A percentile compares a stretch with the other conserved stretches of the same genome.
Evolutionary conservation across 2,113 vertebrate genomes (phyloP).

Genomic region (Peromyscus californicus): DNA sequence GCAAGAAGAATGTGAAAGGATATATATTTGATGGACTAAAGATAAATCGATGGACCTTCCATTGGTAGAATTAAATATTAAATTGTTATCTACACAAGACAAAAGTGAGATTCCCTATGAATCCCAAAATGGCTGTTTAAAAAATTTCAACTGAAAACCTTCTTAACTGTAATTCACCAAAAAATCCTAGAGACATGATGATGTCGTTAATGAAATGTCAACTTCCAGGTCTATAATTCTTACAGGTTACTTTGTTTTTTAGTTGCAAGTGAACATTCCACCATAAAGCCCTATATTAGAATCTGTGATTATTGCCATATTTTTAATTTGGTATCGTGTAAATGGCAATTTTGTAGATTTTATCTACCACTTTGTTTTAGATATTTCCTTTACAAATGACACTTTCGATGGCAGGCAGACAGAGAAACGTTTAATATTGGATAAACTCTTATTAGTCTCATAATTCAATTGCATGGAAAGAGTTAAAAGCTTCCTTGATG

Average conservation of each 20-base stretch:
- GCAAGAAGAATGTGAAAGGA: not conserved
- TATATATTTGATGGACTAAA: slow-evolving; percentile 1
- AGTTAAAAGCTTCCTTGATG: not conserved
- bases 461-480: not conserved
- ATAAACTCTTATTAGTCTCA: not conserved
- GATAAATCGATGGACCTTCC: slow-evolving; percentile 7
- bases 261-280: not conserved
- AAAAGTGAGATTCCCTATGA: not conserved
- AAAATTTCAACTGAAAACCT: not conserved
- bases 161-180: not conserved
- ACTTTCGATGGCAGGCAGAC: not conserved
- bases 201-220: not conserved
- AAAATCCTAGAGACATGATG: not conserved
- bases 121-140: slow-evolving; percentile 38
- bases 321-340: not conserved
- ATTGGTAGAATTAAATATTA: slow-evolving; percentile 32
- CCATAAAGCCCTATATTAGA: too few species aligned
- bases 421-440: slow-evolving; percentile 25
- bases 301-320: not conserved
- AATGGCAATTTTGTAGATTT: not conserved
- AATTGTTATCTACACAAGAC: not conserved
- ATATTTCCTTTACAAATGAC: not conserved
- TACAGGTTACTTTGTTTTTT: not conserved
- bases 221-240: not conserved
- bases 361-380: not conserved